Conservation (phyloP, 1,140 invertebrate species). For the Heliconius hewitsoni region DNA sequence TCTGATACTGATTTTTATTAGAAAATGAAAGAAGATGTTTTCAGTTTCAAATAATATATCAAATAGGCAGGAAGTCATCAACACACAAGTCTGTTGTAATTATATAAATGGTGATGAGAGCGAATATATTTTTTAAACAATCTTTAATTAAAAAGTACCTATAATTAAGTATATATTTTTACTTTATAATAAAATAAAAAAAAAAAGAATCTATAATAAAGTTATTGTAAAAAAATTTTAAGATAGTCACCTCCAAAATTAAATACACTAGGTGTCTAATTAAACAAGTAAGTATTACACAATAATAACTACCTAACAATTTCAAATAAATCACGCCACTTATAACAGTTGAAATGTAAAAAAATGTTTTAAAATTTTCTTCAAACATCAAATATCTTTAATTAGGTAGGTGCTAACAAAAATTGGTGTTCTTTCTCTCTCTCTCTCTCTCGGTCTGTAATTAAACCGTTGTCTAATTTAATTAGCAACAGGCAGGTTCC, state of each 20-base stretch:
- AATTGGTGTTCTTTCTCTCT: conserved; percentile 36
- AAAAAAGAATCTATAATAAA: not conserved
- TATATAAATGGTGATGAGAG: too few species aligned
- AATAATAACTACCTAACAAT: not conserved
- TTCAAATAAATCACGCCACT: conserved; percentile 25
- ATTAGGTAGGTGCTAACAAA: conserved; percentile 30
- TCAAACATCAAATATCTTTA: conserved; percentile 1
- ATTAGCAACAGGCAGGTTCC: conserved; percentile 77
- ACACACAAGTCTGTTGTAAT: too few species aligned
- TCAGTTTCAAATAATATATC: too few species aligned
- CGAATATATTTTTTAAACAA: too few species aligned
- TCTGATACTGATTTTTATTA: too few species aligned
- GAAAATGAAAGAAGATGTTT: too few species aligned
- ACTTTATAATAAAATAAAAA: not conserved
- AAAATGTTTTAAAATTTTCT: conserved; percentile 5
- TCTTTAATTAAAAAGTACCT: too few species aligned
- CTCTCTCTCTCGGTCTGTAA: conserved; percentile 51
- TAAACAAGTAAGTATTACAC: not conserved
- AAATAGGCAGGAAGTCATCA: too few species aligned
- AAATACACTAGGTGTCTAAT: not conserved
- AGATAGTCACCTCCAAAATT: not conserved
- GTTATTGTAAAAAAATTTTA: not conserved
- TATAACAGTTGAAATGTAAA: conserved; percentile 22
- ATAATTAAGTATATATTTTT: not conserved
- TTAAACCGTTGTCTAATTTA: conserved; percentile 78